These are phyloP conservation scores for Poicephalus meyeri DNA, from an alignment of 2,113 vertebrate genomes.

Conservation along the genomic window DNA sequence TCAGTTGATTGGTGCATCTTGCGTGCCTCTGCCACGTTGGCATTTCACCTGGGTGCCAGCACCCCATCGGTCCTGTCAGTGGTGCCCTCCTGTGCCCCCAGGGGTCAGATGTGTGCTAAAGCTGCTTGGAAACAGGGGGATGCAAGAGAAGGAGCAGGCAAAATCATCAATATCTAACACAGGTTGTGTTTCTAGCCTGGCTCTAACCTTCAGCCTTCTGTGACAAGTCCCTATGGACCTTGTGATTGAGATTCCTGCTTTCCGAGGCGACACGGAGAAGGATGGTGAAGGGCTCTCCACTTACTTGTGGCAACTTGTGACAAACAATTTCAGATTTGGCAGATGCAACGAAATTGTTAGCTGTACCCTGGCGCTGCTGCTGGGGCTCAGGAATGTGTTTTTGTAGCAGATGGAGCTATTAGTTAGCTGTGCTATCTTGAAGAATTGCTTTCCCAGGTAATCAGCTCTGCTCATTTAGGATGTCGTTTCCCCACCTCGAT, in stretches of 20 bases:
- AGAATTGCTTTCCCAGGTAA: constrained; percentile 89
- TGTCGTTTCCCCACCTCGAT: constrained; percentile 76
- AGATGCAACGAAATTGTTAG: not conserved
- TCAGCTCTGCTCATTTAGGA: constrained; percentile 84
- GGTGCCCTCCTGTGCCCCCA: not conserved
- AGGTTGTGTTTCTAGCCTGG: too few species aligned
- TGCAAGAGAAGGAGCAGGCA: fast-evolving
- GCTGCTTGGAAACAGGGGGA: not conserved
- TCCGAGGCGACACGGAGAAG: not conserved
- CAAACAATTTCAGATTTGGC: constrained; percentile 49
- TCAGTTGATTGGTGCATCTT: fast-evolving
- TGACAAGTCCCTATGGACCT: not conserved
- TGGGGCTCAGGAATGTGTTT: constrained; percentile 72
- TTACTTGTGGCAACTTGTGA: not conserved
- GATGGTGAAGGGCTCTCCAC: not conserved
- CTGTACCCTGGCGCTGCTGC: constrained; percentile 54
- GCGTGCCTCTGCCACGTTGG: not conserved
- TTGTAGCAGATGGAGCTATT: constrained; percentile 82
- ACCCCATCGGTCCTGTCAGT: not conserved
- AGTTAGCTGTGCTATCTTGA: constrained; percentile 78
- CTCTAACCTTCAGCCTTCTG: not conserved
- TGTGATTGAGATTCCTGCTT: not conserved
- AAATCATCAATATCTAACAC: fast-evolving
- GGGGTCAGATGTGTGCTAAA: not conserved
- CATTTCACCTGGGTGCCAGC: not conserved